Evolutionary conservation across 2,888 invertebrate species (phyloP).

Genomic region (Mesorhabditis spiculigera): DNA sequence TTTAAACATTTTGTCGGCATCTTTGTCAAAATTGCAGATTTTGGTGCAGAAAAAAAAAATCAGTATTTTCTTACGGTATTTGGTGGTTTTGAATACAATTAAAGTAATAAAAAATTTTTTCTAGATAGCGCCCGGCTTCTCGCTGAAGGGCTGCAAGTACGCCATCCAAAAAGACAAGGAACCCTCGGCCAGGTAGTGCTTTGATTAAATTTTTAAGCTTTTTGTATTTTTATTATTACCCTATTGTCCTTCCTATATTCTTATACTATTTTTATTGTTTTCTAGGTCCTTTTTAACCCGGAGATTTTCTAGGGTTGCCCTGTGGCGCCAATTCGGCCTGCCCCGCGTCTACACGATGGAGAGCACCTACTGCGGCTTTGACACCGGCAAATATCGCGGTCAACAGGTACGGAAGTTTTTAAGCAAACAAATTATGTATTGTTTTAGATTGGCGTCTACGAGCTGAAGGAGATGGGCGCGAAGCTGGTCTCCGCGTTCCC

Average conservation of each 20-base stretch:
- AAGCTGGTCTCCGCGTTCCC: slow-evolving; percentile 67
- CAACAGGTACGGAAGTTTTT: slow-evolving; percentile 27
- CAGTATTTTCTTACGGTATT: too few relatives aligned
- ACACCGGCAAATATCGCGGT: slow-evolving; percentile 73
- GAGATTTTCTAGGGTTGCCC: slow-evolving; percentile 74
- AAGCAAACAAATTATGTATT: neutral
- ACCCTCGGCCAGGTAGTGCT: neutral
- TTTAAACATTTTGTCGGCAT: too few relatives aligned
- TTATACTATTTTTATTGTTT: too few relatives aligned
- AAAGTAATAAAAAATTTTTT: too few relatives aligned
- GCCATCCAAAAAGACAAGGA: slow-evolving; percentile 61
- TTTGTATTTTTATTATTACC: too few relatives aligned
- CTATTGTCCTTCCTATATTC: too few relatives aligned
- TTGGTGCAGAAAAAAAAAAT: too few relatives aligned
- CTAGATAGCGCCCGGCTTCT: slow-evolving; percentile 25
- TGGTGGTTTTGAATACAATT: too few relatives aligned
- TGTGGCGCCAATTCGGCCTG: slow-evolving; percentile 80
- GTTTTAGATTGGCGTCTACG: slow-evolving; percentile 70
- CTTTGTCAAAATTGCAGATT: too few relatives aligned
- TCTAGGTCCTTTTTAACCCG: too few relatives aligned
- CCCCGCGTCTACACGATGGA: slow-evolving; percentile 79
- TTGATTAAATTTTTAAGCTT: neutral
- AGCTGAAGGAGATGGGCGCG: slow-evolving; percentile 71
- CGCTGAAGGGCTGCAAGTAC: slow-evolving; percentile 17
- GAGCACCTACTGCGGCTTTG: slow-evolving; percentile 80